Percentiles rank a stretch among this genome's conserved stretches.
Conservation (phyloP, 1,140 invertebrate species). For the Hylyphantes graminicola region DNA sequence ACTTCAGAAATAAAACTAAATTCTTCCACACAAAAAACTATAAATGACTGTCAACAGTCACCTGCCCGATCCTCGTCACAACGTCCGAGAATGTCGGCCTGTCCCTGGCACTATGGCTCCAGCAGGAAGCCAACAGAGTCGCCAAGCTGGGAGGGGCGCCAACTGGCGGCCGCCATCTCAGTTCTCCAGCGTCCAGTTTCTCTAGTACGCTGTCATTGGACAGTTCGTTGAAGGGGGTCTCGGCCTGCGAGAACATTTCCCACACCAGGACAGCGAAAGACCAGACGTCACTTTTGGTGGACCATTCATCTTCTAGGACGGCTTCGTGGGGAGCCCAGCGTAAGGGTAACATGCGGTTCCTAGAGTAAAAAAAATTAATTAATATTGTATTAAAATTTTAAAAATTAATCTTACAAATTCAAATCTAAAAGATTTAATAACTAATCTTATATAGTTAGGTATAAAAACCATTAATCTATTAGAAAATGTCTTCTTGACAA, state of each 20-base stretch:
- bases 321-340: conserved; percentile 91
- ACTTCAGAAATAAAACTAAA: background rate
- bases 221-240: conserved; percentile 73
- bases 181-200: conserved; percentile 27
- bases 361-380: no score
- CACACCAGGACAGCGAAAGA: conserved; percentile 89
- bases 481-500: no score
- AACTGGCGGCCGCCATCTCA: conserved; percentile 48
- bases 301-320: conserved; percentile 89
- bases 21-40: conserved; percentile 34
- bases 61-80: conserved; percentile 62
- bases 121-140: conserved; percentile 73
- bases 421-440: no score
- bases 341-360: conserved; percentile 76
- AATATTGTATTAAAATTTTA: no score
- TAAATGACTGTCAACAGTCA: conserved; percentile 62
- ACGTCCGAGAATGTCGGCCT: conserved; percentile 74
- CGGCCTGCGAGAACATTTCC: conserved; percentile 90
- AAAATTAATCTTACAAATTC: no score
- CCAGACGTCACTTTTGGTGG: conserved; percentile 94
- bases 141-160: conserved; percentile 26
- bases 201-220: conserved; percentile 44
- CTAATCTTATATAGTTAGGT: no score
- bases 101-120: conserved; percentile 75
- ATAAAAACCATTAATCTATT: no score